These are phyloP conservation scores for Etheostoma nigrum DNA, from an alignment of 2,797 vertebrate genomes.

Conservation along the genomic window DNA sequence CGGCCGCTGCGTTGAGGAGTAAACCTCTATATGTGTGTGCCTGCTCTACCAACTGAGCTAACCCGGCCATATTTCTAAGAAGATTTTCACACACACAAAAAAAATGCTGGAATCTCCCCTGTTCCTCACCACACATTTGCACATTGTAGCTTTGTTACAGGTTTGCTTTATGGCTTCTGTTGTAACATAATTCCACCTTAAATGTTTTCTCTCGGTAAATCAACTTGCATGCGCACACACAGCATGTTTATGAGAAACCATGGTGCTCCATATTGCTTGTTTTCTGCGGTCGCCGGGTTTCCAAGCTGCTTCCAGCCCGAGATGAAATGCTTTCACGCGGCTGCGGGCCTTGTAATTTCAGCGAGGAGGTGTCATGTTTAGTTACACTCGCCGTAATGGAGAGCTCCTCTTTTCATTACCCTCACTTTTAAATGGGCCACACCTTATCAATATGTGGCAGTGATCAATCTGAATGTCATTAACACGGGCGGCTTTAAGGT, in stretches of 20 bases:
- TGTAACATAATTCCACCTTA: slow-evolving; percentile 22
- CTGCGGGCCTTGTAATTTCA: slow-evolving; percentile 59
- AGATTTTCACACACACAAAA: no score
- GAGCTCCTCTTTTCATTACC: slow-evolving; percentile 83
- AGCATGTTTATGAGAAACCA: slow-evolving; percentile 40
- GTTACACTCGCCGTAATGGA: slow-evolving; percentile 78
- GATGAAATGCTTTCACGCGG: slow-evolving; percentile 37
- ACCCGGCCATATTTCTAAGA: no score
- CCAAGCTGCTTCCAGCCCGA: slow-evolving; percentile 15
- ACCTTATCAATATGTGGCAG: slow-evolving; percentile 75
- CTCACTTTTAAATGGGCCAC: slow-evolving; percentile 73
- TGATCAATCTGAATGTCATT: slow-evolving; percentile 86
- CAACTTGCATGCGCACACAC: slow-evolving; percentile 10
- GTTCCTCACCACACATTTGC: neutral
- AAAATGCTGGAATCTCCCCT: no score
- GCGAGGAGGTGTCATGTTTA: slow-evolving; percentile 79
- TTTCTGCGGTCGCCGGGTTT: slow-evolving; percentile 3
- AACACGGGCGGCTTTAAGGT: slow-evolving; percentile 75
- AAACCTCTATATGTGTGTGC: no score
- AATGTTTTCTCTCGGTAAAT: slow-evolving; percentile 25
- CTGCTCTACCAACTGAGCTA: no score
- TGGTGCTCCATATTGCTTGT: slow-evolving; percentile 26
- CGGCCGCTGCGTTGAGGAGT: no score
- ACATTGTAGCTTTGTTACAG: slow-evolving; percentile 6
- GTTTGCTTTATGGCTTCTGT: slow-evolving; percentile 2